Base-by-base conservation (phyloP, 2,113 vertebrate genomes). In the Tylochromis polylepis region DNA sequence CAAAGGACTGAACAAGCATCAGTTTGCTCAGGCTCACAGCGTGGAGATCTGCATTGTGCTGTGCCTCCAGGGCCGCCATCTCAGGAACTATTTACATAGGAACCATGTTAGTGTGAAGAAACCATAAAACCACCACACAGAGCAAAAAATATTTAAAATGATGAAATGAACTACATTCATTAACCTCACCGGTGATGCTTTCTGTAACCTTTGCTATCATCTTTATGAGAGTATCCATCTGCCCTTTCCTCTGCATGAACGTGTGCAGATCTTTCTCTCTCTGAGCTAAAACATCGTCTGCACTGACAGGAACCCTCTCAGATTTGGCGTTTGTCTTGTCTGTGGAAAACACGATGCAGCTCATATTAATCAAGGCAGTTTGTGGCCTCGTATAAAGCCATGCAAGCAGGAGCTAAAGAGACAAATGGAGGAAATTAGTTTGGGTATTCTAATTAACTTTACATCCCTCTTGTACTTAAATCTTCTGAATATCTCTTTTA, bases 201-300 rank as follows among this genome's bases (percentile, higher is more conserved):
- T 96, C 95, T 51, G 82, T 81, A n/a, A 96, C 94, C 85, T 96
- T 96, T 4, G 88, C 90, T 14, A 96, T 55, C 96, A 96, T 97
- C 79, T 96, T 96, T 24, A 96, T 93, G 58, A 97, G 93, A 3
- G 92, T 87, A 0, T 92, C 91, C 11, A 96, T 90, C 62, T 95
- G 82, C 65, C 84, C 16, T 36, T 29, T 93, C 29, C 92, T 90
- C 83, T 88, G 89, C 6, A 10, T 0, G 72, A 96, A 90, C 9
- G 1, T 36, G 4, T 85, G 29, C 9, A 93, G 1, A 6, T 96
- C 96, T 12, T 77, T 82, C 72, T 95, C 72, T 90, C 96, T 94
- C 88, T 91, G 93, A 81, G 80, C n/a, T 79, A 97, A 75, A 59
- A 97, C 62, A 0, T 3, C 8, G 1, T 92, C 90, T 0, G 79